Conservation (phyloP, 1,140 invertebrate species). For the Stegodyphus mimosarum region DNA sequence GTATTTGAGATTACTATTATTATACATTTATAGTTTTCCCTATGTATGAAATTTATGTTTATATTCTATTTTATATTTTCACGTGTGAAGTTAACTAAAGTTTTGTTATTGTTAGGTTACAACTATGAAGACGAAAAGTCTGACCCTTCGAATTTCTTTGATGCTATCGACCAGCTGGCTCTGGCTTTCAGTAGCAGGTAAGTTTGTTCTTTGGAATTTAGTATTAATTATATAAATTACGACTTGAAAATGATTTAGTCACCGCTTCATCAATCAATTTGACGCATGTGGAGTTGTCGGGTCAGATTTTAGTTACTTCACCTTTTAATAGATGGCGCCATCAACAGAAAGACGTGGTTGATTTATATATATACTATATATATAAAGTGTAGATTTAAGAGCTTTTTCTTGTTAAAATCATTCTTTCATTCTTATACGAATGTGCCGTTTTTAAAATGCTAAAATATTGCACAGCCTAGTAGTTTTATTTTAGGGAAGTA, state of each 20-base stretch:
- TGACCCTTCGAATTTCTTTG: constrained; percentile 69
- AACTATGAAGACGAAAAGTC: constrained; percentile 69
- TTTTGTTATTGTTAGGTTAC: constrained; percentile 65
- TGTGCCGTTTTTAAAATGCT: too few species aligned
- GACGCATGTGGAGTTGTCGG: too few species aligned
- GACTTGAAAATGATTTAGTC: too few species aligned
- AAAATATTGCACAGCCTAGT: too few species aligned
- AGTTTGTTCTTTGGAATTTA: constrained; percentile 23
- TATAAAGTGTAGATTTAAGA: too few species aligned
- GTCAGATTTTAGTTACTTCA: too few species aligned
- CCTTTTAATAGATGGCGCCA: constrained; percentile 7
- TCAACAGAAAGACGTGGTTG: too few species aligned
- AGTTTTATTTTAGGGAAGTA: too few species aligned
- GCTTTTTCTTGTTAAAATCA: too few species aligned
- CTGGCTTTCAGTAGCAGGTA: constrained; percentile 73
- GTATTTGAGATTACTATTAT: not conserved
- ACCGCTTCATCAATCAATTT: too few species aligned
- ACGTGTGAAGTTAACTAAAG: not conserved
- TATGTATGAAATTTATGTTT: not conserved
- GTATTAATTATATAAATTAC: not conserved
- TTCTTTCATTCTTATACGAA: too few species aligned
- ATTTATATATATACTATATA: too few species aligned
- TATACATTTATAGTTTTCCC: not conserved
- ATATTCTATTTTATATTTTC: not conserved
- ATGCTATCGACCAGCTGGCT: constrained; percentile 72